A percentile compares a stretch with the other conserved stretches of the same genome.
Evolutionary conservation across 1,140 invertebrate genomes (phyloP).

Genomic region (Drosophila oshimai): DNA sequence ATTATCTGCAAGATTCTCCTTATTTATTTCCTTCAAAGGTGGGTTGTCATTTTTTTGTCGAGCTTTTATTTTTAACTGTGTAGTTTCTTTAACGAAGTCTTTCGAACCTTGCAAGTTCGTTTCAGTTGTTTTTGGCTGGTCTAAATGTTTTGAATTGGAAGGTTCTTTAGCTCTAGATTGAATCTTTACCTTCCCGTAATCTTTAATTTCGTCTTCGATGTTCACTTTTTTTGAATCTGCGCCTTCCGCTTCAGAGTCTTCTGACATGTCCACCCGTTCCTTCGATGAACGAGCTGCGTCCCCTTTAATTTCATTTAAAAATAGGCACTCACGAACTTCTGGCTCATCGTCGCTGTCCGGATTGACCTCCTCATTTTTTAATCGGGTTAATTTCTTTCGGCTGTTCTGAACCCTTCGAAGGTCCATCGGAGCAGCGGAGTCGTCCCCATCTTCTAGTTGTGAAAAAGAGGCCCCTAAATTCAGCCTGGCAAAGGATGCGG

Average conservation of each 20-base stretch:
- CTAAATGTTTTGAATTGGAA: background rate
- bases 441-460: background rate
- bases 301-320: background rate
- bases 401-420: background rate
- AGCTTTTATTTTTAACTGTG: background rate
- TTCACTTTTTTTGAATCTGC: background rate
- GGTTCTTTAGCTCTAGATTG: background rate
- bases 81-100: background rate
- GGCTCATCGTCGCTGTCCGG: slow-evolving; percentile 1
- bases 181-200: no score
- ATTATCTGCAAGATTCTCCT: background rate
- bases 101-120: background rate
- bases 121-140: background rate
- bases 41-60: background rate
- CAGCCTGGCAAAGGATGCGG: slow-evolving; percentile 16
- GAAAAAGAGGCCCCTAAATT: slow-evolving; percentile 28
- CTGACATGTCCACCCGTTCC: background rate
- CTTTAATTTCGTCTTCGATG: background rate
- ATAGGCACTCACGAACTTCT: background rate
- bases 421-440: background rate
- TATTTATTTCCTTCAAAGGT: background rate
- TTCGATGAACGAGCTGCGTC: no score
- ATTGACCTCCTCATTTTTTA: background rate
- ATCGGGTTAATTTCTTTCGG: slow-evolving; percentile 30
- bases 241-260: background rate